phyloP scores from a whole-genome alignment of 2,797 vertebrate genomes.

The Sibirionetta formosa region DNA sequence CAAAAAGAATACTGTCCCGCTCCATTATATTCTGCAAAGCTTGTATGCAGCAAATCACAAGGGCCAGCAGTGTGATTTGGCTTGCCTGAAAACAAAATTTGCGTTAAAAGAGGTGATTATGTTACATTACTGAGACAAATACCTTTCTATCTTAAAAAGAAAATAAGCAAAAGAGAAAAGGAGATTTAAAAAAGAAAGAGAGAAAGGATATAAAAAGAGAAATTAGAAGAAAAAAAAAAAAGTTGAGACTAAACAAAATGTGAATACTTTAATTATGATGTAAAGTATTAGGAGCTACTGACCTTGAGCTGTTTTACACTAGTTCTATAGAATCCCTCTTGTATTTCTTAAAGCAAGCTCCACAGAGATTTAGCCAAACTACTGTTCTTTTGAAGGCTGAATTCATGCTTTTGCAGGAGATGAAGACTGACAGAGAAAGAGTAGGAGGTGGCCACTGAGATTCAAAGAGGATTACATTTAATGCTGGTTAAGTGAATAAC shows the following conservation, averaged over 20 bases:
- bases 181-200: too few species aligned
- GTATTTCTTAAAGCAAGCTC: slow-evolving; percentile 68
- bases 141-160: slow-evolving; percentile 5
- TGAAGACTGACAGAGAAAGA: slow-evolving; percentile 71
- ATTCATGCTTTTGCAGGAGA: slow-evolving; percentile 72
- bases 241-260: background rate
- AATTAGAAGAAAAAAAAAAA: too few species aligned
- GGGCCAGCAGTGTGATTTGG: slow-evolving; percentile 34
- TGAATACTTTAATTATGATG: slow-evolving; percentile 67
- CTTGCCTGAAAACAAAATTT: slow-evolving; percentile 64
- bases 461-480: slow-evolving; percentile 77
- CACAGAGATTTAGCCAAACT: slow-evolving; percentile 71
- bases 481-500: slow-evolving; percentile 76
- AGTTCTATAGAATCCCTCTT: slow-evolving; percentile 52
- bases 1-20: slow-evolving; percentile 50
- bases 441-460: slow-evolving; percentile 50
- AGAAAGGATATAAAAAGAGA: background rate
- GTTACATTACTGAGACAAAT: slow-evolving; percentile 26
- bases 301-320: slow-evolving; percentile 63
- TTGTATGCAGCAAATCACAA: slow-evolving; percentile 23
- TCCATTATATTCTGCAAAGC: slow-evolving; percentile 46
- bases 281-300: slow-evolving; percentile 44
- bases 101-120: slow-evolving; percentile 34
- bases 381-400: slow-evolving; percentile 71
- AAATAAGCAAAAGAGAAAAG: fast-evolving